Evolutionary conservation across 2,888 invertebrate species (phyloP).

Genomic region (Coelinius sp.): DNA sequence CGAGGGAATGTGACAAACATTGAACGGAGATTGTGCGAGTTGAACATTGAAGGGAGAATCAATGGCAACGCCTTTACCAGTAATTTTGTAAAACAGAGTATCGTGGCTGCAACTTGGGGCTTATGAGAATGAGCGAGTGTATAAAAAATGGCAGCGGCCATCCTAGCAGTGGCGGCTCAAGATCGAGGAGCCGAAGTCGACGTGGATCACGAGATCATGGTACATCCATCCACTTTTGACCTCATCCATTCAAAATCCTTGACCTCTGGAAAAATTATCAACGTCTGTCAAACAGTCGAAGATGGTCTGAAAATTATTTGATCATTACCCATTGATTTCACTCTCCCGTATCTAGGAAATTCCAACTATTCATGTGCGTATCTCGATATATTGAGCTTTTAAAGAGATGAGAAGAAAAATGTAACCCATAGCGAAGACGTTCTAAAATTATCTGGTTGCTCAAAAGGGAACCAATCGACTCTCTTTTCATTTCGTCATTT

Average conservation of each 20-base stretch:
- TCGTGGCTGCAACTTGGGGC: constrained; percentile 28
- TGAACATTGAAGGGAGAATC: not conserved
- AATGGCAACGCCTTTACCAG: not conserved
- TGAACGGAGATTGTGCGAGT: not conserved
- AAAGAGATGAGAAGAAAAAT: constrained; percentile 43
- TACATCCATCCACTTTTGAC: constrained; percentile 43
- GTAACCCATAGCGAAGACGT: constrained; percentile 51
- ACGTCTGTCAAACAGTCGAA: not conserved
- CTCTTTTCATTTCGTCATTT: constrained; percentile 55
- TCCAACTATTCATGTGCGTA: constrained; percentile 44
- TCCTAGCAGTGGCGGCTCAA: constrained; percentile 59
- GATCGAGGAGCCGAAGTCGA: constrained; percentile 65
- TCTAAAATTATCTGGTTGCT: constrained; percentile 63
- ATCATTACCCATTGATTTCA: not conserved
- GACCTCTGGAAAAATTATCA: not conserved
- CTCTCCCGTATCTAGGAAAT: constrained; percentile 41
- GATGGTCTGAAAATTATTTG: not conserved
- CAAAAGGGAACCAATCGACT: constrained; percentile 55
- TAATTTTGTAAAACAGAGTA: constrained; percentile 28
- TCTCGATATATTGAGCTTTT: constrained; percentile 3
- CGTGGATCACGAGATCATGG: constrained; percentile 65
- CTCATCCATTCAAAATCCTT: not conserved
- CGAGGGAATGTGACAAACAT: not conserved
- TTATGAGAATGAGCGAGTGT: constrained; percentile 58
- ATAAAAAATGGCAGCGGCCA: constrained; percentile 55